Base-by-base conservation (phyloP, 1,140 invertebrate genomes). In the Anoplolepis gracilipes region DNA sequence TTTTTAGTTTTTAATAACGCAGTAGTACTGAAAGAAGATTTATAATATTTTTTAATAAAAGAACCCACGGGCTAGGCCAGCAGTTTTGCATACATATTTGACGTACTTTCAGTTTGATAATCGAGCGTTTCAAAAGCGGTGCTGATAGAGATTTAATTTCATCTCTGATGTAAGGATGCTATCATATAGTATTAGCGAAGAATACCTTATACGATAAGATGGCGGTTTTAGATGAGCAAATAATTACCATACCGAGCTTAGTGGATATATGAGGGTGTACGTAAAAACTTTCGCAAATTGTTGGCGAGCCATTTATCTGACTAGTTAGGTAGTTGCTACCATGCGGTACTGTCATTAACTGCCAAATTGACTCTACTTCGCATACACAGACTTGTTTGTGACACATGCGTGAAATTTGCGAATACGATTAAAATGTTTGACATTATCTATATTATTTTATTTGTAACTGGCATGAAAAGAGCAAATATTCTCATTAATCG, bases 361-460 rank as follows among this genome's bases (percentile, higher is more conserved):
- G 53, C 49, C 36, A n/a, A 49, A 13, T 19, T 81, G 78, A 57
- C n/a, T 46, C 30, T 5, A 81, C 19, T 72, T 57, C 49, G n/a
- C 65, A 33, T 53, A 22, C 19, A 25, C 13, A 10, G 49, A 28
- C 16, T 28, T 65, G 76, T 65, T 78, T 78, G n/a, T n/a, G n/a
- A 78, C 42, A 49, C 28, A n/a, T 25, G 73, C 36, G 25, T 59
- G 28, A 25, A 59, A 81, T 53, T 69, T 81, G 2, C 28, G 19
- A 57, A 57, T n/a, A 28, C 4, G 36, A 33, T 53, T 33, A 39
- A 13, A 89, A 79, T 25, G 69, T 88, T 84, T 55, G 76, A 78
- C 82, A 10, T 33, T 28, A n/a, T n/a, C n/a, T n/a, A 72, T 67
- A 61, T 78, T 87, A 75, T 90, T 84, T 87, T 30, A 36, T 36